These are phyloP conservation scores for Nebria brevicollis DNA, from an alignment of 2,888 invertebrate genomes.

Conservation along the genomic window DNA sequence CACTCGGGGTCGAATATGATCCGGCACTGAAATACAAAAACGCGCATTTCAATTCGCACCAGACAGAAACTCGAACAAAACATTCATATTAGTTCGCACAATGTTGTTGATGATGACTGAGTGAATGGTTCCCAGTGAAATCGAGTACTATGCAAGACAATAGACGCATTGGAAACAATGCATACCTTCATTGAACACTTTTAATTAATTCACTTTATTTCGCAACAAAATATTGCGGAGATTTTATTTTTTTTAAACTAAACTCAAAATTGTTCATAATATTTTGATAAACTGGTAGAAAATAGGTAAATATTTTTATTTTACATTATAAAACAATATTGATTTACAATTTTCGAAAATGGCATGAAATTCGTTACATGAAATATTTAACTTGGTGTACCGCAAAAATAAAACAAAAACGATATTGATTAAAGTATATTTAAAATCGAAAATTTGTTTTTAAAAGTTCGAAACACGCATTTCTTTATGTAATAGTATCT, in stretches of 20 bases:
- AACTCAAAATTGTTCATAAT: too few species aligned
- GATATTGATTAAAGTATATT: too few species aligned
- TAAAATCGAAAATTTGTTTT: too few species aligned
- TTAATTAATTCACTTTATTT: neutral
- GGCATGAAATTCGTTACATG: too few species aligned
- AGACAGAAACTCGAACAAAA: neutral
- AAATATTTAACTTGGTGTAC: too few species aligned
- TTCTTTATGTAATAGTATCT: too few species aligned
- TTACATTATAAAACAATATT: too few species aligned
- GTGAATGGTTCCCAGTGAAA: neutral
- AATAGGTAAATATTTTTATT: too few species aligned
- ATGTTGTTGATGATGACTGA: neutral
- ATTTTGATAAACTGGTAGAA: too few species aligned
- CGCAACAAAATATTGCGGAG: neutral
- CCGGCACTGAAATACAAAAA: slow-evolving; percentile 70
- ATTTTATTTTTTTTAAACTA: neutral
- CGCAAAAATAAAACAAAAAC: too few species aligned
- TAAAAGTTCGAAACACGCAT: too few species aligned
- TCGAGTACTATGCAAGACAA: neutral
- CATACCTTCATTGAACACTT: neutral
- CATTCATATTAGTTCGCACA: neutral
- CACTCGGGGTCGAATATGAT: slow-evolving; percentile 83
- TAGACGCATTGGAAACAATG: neutral
- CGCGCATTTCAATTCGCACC: neutral
- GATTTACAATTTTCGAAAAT: too few species aligned